Evolutionary conservation across 2,888 invertebrate genomes (phyloP).

Genomic region (Plebejus anna): DNA sequence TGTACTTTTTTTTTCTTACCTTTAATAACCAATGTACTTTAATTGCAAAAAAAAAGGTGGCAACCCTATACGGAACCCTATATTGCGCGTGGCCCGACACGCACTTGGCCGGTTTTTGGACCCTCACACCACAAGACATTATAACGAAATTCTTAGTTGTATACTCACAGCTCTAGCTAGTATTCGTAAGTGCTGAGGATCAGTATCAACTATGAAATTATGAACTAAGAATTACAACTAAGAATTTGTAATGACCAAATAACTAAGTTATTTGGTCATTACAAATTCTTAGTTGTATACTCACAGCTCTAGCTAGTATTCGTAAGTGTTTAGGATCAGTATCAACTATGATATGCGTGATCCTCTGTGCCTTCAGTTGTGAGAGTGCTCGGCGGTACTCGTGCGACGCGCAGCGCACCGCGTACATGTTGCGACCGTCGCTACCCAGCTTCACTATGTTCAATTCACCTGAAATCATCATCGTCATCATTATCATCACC

Average conservation of each 20-base stretch:
- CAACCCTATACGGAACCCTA: no score
- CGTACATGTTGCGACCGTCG: constrained; percentile 82
- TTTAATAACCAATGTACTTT: no score
- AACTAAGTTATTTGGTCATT: no score
- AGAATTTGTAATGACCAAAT: no score
- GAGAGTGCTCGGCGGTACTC: constrained; percentile 87
- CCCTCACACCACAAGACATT: no score
- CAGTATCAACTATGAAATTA: constrained; percentile 80
- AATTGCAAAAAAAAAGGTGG: no score
- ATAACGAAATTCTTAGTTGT: not conserved
- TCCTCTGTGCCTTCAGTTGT: constrained; percentile 92
- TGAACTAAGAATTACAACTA: no score
- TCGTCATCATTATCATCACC: not conserved
- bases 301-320: constrained; percentile 92
- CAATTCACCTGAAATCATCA: constrained; percentile 82
- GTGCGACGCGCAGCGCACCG: constrained; percentile 81
- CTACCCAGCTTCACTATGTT: constrained; percentile 89
- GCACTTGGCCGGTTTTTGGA: no score
- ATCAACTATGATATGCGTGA: constrained; percentile 93
- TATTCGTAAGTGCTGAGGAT: constrained; percentile 87
- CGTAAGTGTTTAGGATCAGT: constrained; percentile 89
- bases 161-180: constrained; percentile 92
- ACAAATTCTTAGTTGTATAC: constrained; percentile 46
- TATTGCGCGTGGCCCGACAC: no score
- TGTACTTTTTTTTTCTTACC: no score